Evolutionary conservation across 2,113 vertebrate genomes (phyloP).

Genomic region (Camarhynchus parvulus): DNA sequence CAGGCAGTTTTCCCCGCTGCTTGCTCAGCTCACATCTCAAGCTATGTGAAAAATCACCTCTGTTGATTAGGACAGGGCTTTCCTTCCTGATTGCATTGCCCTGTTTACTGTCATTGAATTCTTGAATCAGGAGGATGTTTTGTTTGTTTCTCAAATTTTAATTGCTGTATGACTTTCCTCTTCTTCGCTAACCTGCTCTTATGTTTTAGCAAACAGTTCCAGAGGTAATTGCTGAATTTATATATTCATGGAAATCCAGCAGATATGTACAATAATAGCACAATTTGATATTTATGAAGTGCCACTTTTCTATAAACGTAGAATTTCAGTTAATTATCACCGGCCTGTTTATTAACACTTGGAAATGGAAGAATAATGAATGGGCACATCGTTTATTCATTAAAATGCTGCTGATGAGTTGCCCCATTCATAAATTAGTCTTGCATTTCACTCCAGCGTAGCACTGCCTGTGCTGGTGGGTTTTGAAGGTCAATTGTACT

Average conservation of each 20-base stretch:
- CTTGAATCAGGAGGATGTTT: constrained; percentile 53
- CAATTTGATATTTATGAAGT: constrained; percentile 81
- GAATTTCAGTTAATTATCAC: constrained; percentile 79
- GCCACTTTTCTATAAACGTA: constrained; percentile 79
- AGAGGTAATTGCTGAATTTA: constrained; percentile 74
- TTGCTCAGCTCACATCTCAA: constrained; percentile 40
- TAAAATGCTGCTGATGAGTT: constrained; percentile 74
- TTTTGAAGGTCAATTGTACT: constrained; percentile 56
- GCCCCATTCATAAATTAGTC: constrained; percentile 67
- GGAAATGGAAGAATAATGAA: constrained; percentile 79
- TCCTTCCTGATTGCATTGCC: constrained; percentile 60
- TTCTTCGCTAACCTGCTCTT: constrained; percentile 55
- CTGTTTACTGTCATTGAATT: constrained; percentile 70
- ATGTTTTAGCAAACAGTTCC: constrained; percentile 67
- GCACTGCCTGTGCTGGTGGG: constrained; percentile 11
- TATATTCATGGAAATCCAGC: constrained; percentile 75
- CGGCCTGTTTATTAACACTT: constrained; percentile 77
- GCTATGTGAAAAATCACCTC: constrained; percentile 61
- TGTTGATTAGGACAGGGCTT: constrained; percentile 47
- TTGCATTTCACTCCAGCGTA: neutral
- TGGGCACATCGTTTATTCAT: constrained; percentile 68
- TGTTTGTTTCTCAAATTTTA: constrained; percentile 64
- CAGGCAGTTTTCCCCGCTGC: constrained; percentile 20
- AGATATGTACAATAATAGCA: constrained; percentile 71
- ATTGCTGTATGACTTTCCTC: constrained; percentile 63